These are phyloP conservation scores for Rhodophaea formosa DNA, from an alignment of 2,888 invertebrate species.

Conservation along the genomic window DNA sequence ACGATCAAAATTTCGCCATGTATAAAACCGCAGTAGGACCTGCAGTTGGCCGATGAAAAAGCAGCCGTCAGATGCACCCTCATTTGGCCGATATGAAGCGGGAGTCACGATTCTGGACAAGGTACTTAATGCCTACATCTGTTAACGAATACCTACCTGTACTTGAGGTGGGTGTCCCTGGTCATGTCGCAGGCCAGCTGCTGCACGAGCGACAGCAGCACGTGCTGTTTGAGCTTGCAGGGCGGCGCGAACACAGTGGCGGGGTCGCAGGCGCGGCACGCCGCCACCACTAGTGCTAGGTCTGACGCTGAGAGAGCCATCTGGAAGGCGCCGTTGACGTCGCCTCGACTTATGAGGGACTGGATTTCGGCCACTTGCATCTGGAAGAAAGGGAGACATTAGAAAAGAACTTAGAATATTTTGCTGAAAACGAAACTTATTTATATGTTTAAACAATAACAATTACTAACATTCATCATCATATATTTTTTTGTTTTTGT, in stretches of 20 bases:
- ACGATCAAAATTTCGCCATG: no score
- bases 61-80: no score
- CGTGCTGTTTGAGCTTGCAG: conserved; percentile 90
- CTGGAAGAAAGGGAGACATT: conserved; percentile 42
- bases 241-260: conserved; percentile 87
- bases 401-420: no score
- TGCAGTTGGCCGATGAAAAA: no score
- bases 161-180: conserved; percentile 83
- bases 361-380: conserved; percentile 85
- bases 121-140: no score
- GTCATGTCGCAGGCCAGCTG: conserved; percentile 95
- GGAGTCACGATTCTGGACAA: no score
- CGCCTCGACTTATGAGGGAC: conserved; percentile 84
- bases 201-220: conserved; percentile 95
- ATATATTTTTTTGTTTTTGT: no score
- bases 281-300: conserved; percentile 90
- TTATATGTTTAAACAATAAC: no score
- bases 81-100: no score
- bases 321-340: conserved; percentile 94
- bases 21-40: no score
- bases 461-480: no score
- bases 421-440: no score
- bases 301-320: conserved; percentile 94
- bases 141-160: conserved; percentile 46
- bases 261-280: conserved; percentile 92